These are phyloP conservation scores for Metopia argyrocephala DNA, from an alignment of 2,888 invertebrate genomes.

Conservation along the genomic window DNA sequence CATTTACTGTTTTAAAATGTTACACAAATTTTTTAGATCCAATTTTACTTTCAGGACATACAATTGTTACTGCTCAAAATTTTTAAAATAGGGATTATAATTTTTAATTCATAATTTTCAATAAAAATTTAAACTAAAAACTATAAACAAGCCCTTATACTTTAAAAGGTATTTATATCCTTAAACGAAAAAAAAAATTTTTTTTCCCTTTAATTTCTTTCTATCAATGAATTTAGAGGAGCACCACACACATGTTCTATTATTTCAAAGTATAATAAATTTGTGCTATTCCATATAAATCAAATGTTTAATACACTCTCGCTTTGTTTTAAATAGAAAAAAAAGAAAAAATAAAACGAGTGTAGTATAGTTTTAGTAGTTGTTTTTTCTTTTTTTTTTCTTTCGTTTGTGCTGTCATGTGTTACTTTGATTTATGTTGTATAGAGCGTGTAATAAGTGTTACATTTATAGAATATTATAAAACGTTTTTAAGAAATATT, in stretches of 20 bases:
- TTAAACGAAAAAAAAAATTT: neutral
- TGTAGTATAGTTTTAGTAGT: conserved; percentile 5
- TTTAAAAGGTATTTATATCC: too few relatives aligned
- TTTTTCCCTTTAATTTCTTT: neutral
- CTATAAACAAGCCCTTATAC: too few relatives aligned
- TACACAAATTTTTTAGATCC: too few relatives aligned
- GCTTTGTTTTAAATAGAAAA: conserved; percentile 21
- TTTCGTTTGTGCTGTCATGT: conserved; percentile 52
- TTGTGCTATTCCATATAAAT: conserved; percentile 48
- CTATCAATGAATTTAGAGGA: neutral
- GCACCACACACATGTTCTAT: conserved; percentile 38
- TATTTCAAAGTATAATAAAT: conserved; percentile 46
- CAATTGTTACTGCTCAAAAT: too few relatives aligned
- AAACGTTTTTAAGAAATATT: conserved; percentile 29
- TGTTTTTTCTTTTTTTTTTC: neutral
- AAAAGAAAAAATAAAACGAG: neutral
- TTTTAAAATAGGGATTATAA: too few relatives aligned
- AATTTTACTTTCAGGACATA: too few relatives aligned
- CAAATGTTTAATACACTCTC: conserved; percentile 52
- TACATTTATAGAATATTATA: conserved; percentile 50
- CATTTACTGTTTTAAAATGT: too few relatives aligned
- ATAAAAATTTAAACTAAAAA: too few relatives aligned
- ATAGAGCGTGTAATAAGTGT: conserved; percentile 58
- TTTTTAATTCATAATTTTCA: too few relatives aligned
- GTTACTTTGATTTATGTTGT: conserved; percentile 61